phyloP scores from a whole-genome alignment of 2,113 vertebrate genomes.

The Pseudois nayaur region DNA sequence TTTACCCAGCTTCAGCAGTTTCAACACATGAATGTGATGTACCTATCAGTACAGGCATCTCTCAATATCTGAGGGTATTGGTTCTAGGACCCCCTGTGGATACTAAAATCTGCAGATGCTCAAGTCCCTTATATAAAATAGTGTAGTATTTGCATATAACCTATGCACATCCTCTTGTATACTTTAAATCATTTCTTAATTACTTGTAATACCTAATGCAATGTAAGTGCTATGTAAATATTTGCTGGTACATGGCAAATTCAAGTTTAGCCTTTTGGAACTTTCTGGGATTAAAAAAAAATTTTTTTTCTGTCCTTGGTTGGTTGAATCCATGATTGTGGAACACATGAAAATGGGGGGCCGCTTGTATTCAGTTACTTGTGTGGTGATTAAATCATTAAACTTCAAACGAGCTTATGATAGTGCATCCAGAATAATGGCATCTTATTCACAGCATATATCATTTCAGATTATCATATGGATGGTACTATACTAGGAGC shows the following conservation, averaged over 20 bases:
- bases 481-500: not conserved
- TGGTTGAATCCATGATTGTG: not conserved
- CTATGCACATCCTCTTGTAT: not conserved
- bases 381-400: not conserved
- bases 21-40: not conserved
- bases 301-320: not conserved
- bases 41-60: not conserved
- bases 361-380: not conserved
- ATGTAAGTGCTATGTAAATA: not conserved
- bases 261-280: not conserved
- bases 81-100: not conserved
- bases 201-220: not conserved
- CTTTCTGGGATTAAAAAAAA: not conserved
- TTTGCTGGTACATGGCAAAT: not conserved
- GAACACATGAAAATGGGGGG: not conserved
- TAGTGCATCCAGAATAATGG: not conserved
- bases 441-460: not conserved
- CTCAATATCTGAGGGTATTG: not conserved
- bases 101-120: not conserved
- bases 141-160: not conserved
- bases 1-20: not conserved
- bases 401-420: not conserved
- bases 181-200: not conserved
- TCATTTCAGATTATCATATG: not conserved
- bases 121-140: not conserved